Evolutionary conservation across 2,888 invertebrate species (phyloP).

Genomic region (Gasteruption jaculator): DNA sequence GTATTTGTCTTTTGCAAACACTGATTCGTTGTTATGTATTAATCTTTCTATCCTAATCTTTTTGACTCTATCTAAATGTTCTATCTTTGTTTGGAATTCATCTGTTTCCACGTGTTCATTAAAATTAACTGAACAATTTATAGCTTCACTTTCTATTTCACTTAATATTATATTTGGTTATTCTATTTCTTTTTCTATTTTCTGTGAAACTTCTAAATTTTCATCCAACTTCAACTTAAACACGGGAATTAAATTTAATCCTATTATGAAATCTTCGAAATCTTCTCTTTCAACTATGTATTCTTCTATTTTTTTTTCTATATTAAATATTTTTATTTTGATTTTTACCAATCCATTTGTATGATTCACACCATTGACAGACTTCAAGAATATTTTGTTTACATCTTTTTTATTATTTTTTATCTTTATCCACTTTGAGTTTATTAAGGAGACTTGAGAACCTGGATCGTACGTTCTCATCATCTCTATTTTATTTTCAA

Average conservation of each 20-base stretch:
- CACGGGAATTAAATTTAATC: constrained; percentile 25
- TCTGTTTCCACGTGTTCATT: constrained; percentile 20
- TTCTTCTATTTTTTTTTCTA: constrained; percentile 24
- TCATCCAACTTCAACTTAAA: constrained; percentile 26
- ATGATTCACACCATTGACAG: constrained; percentile 27
- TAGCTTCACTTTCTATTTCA: background rate
- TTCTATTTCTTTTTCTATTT: constrained; percentile 5
- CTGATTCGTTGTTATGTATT: constrained; percentile 18
- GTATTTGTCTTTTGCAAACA: constrained; percentile 27
- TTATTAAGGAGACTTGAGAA: constrained; percentile 27
- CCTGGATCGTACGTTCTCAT: constrained; percentile 25
- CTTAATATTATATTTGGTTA: background rate
- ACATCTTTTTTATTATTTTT: constrained; percentile 16
- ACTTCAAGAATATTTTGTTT: constrained; percentile 21
- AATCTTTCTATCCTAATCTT: constrained; percentile 19
- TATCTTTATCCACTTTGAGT: constrained; percentile 23
- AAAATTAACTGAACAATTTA: constrained; percentile 17
- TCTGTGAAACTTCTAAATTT: constrained; percentile 19
- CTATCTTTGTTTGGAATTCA: constrained; percentile 17
- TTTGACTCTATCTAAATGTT: constrained; percentile 19
- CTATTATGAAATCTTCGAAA: constrained; percentile 26
- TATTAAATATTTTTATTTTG: constrained; percentile 27
- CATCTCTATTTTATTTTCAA: constrained; percentile 20
- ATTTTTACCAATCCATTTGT: constrained; percentile 25
- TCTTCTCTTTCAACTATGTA: constrained; percentile 22